Base-by-base conservation (phyloP, 2,113 vertebrate genomes). In the Rhinogobius similis region DNA sequence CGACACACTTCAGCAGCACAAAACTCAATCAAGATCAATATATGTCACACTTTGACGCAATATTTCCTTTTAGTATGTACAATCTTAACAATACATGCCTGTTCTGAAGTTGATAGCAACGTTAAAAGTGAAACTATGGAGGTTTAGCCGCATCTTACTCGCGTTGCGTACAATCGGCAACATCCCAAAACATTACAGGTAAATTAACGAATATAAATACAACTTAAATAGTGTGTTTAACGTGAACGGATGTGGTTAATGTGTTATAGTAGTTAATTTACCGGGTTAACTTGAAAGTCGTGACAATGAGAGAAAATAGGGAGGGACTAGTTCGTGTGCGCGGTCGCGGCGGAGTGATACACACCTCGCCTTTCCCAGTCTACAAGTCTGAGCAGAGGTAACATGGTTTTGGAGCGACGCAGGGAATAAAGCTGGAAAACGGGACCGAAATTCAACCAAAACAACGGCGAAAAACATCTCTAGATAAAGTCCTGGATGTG, bases 331-430 rank as follows among this genome's bases (percentile, higher is more conserved):
- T 82, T 85, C 77, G 74, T 90, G 44, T 59, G 78, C 56, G 18
- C 11, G 3, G 93, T 92, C 56, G 18, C 11, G 4, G 93, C 92
- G 93, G 91, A 94, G 85, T 65, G 88, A 94, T 93, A 89, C 68
- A 58, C 56, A 53, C 69, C 82, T 75, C 89, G 77, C 90, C 87
- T 89, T 80, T 75, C 82, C 77, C 55, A 87, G 86, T 55, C 84
- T 83, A 85, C 83, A 90, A 87, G 88, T 91, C 87, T 91, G 78
- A 75, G 32, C 78, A 79, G 88, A 82, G 85, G 86, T 24, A 87
- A 88, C 82, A 86, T 82, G 83, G 84, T 83, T 74, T 10, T 46
- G 71, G 81, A 50, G 77, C 84, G 72, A 76, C 75, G 24, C 76
- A 79, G 76, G 76, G 73, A 59, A 82, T 70, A 65, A 68, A 62